Evolutionary conservation across 2,113 vertebrate species (phyloP).

Genomic region (Anguilla japonica): DNA sequence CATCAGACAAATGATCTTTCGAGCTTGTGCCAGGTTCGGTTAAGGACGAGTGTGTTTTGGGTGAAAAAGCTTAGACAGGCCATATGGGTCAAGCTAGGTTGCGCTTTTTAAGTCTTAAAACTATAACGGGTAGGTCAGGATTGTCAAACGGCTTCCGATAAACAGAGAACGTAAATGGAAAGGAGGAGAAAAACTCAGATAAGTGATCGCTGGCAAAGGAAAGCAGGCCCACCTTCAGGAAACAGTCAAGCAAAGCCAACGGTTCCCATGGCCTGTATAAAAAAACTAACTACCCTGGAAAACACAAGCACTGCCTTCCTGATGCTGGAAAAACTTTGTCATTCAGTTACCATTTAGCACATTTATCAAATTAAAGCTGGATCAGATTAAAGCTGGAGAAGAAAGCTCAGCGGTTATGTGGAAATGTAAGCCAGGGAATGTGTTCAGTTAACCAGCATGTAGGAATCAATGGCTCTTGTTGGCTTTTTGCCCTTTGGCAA

Average conservation of each 20-base stretch:
- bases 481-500: no score
- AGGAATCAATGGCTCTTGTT: no score
- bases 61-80: background rate
- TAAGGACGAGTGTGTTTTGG: background rate
- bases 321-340: background rate
- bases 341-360: background rate
- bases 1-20: background rate
- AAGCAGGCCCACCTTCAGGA: no score
- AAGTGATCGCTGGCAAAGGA: no score
- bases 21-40: background rate
- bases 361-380: background rate
- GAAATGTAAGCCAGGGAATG: no score
- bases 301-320: background rate
- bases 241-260: no score
- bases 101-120: background rate
- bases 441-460: no score
- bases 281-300: background rate
- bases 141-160: background rate
- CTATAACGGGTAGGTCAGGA: background rate
- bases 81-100: background rate
- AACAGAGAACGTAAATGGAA: no score
- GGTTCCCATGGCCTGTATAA: background rate
- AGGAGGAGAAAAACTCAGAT: no score
- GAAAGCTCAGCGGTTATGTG: no score
- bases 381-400: background rate